These are phyloP conservation scores for Oscheius sp. DNA, from an alignment of 2,888 invertebrate species.

Conservation along the genomic window DNA sequence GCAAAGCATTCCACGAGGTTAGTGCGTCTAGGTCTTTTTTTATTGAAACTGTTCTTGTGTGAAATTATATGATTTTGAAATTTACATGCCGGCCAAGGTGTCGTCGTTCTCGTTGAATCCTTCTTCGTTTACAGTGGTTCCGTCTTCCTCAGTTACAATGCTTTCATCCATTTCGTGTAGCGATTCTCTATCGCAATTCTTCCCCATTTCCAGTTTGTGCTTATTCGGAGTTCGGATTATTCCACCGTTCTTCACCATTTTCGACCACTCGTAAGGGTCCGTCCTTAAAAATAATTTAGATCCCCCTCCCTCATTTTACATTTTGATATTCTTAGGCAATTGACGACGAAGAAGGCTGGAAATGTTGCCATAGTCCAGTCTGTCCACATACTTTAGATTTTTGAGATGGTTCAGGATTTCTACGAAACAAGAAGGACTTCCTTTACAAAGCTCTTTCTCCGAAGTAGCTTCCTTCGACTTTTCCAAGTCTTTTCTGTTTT, in stretches of 20 bases:
- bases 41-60: too few relatives aligned
- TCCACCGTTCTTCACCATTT: slow-evolving; percentile 4
- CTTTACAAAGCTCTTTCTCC: slow-evolving; percentile 48
- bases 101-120: slow-evolving; percentile 57
- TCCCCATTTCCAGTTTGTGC: too few relatives aligned
- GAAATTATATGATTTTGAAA: too few relatives aligned
- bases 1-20: slow-evolving; percentile 22
- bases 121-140: slow-evolving; percentile 32
- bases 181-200: slow-evolving; percentile 22
- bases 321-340: slow-evolving; percentile 49
- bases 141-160: slow-evolving; percentile 53
- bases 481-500: slow-evolving; percentile 52
- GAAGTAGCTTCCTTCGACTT: slow-evolving; percentile 51
- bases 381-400: slow-evolving; percentile 53
- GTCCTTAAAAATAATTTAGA: too few relatives aligned
- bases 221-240: neutral
- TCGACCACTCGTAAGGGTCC: slow-evolving; percentile 65
- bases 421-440: slow-evolving; percentile 1
- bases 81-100: slow-evolving; percentile 48
- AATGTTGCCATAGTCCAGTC: slow-evolving; percentile 54
- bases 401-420: slow-evolving; percentile 8
- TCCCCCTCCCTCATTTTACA: too few relatives aligned
- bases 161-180: slow-evolving; percentile 52
- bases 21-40: neutral
- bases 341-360: too few relatives aligned